A percentile compares a stretch with the other conserved stretches of the same genome.
Evolutionary conservation across 2,888 invertebrate species (phyloP).

Genomic region (Ophion slaviceki): DNA sequence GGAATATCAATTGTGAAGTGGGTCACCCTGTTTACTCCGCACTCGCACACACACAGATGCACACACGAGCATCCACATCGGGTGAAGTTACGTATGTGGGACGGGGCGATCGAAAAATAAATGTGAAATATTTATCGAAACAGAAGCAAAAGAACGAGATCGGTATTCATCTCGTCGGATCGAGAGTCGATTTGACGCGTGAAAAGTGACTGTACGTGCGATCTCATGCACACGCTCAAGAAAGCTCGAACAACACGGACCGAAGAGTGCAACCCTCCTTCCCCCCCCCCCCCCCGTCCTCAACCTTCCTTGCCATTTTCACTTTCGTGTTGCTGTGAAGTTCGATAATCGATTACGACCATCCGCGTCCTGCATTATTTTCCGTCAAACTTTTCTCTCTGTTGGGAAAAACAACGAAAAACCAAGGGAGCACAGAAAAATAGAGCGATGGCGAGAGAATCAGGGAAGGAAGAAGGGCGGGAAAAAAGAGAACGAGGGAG

Average conservation of each 20-base stretch:
- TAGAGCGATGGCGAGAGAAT: background rate
- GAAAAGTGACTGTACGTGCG: slow-evolving; percentile 43
- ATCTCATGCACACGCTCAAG: too few relatives aligned
- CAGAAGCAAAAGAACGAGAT: slow-evolving; percentile 19
- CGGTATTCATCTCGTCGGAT: slow-evolving; percentile 31
- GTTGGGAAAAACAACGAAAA: slow-evolving; percentile 63
- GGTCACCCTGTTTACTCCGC: slow-evolving; percentile 25
- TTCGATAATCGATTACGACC: slow-evolving; percentile 53
- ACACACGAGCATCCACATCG: background rate
- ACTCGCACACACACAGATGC: background rate
- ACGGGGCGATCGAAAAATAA: background rate
- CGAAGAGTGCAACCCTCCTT: background rate
- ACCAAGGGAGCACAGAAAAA: slow-evolving; percentile 38
- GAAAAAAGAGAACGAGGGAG: slow-evolving; percentile 42
- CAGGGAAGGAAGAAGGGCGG: slow-evolving; percentile 35
- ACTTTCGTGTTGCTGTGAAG: slow-evolving; percentile 14
- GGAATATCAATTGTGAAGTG: slow-evolving; percentile 44
- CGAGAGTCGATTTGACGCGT: slow-evolving; percentile 53
- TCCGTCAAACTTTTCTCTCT: slow-evolving; percentile 54
- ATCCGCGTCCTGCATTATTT: slow-evolving; percentile 39
- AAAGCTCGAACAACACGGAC: slow-evolving; percentile 4
- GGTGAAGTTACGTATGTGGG: background rate
- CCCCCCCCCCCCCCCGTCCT: background rate
- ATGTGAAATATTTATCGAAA: slow-evolving; percentile 43
- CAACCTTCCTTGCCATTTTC: background rate